Percentiles rank a stretch among this genome's conserved stretches.
phyloP scores from a whole-genome alignment of 2,797 vertebrate genomes.

The Pyrocephalus nanus region DNA sequence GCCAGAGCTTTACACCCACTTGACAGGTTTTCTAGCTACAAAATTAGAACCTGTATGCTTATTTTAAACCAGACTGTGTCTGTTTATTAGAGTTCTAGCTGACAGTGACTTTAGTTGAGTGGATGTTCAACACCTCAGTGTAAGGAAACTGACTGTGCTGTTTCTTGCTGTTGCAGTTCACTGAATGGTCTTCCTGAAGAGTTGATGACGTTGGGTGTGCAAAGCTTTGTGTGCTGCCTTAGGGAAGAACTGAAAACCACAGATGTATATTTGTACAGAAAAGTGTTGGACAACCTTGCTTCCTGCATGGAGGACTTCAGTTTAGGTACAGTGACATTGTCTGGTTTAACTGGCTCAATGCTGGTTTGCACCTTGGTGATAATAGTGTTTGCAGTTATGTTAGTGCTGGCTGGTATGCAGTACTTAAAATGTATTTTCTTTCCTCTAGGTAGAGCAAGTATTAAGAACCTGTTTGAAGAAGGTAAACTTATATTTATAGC shows the following conservation, averaged over 20 bases:
- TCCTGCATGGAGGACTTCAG: slow-evolving; percentile 87
- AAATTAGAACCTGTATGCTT: fast-evolving
- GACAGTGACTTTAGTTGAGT: neutral
- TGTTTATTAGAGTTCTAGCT: neutral
- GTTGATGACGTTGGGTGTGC: slow-evolving; percentile 68
- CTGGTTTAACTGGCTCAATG: neutral
- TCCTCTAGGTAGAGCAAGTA: slow-evolving; percentile 82
- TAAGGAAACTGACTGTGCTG: neutral
- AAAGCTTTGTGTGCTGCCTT: slow-evolving; percentile 80
- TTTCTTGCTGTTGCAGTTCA: slow-evolving; percentile 75
- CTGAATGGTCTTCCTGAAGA: slow-evolving; percentile 80
- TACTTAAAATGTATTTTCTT: slow-evolving; percentile 16
- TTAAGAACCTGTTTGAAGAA: slow-evolving; percentile 83
- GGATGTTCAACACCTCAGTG: neutral
- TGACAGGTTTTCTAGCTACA: neutral
- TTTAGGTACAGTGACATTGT: slow-evolving; percentile 76
- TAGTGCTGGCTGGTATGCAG: neutral
- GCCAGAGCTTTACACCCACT: neutral
- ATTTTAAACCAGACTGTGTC: neutral
- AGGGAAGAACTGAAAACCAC: slow-evolving; percentile 77
- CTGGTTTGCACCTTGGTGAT: neutral
- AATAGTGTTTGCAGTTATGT: neutral
- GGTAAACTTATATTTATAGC: slow-evolving; percentile 76
- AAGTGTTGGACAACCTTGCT: slow-evolving; percentile 83
- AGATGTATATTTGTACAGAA: slow-evolving; percentile 74